These are phyloP conservation scores for Scomber colias DNA, from an alignment of 2,113 vertebrate species.

Conservation along the genomic window DNA sequence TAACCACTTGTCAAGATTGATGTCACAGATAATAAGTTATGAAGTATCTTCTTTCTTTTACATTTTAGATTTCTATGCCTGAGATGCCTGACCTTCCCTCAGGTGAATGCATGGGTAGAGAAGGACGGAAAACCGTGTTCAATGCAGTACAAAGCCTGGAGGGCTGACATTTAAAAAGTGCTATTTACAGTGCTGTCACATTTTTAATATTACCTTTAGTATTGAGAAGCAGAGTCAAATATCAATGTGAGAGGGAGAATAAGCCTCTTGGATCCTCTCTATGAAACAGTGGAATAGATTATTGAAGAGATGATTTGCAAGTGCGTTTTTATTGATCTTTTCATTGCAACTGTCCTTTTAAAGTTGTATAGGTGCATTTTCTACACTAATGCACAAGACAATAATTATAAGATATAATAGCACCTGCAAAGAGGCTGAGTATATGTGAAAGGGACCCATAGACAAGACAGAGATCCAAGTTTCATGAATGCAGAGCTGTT, in stretches of 20 bases:
- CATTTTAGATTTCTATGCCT: slow-evolving; percentile 57
- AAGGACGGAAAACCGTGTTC: slow-evolving; percentile 30
- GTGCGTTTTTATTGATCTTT: background rate
- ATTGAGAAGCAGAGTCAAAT: slow-evolving; percentile 33
- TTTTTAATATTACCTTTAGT: slow-evolving; percentile 44
- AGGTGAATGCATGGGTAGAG: slow-evolving; percentile 62
- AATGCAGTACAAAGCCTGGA: slow-evolving; percentile 35
- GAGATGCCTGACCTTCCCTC: slow-evolving; percentile 41
- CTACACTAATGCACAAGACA: background rate
- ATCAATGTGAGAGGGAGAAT: slow-evolving; percentile 1
- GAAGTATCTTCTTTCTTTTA: slow-evolving; percentile 18
- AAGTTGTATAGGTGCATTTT: background rate
- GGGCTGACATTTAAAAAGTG: slow-evolving; percentile 62
- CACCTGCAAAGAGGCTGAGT: background rate
- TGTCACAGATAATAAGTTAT: slow-evolving; percentile 24
- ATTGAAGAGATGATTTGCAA: background rate
- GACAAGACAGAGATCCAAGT: no score
- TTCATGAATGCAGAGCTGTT: no score
- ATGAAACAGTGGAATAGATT: background rate
- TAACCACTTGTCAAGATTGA: slow-evolving; percentile 29
- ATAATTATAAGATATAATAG: background rate
- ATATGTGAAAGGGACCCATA: no score
- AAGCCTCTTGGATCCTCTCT: background rate
- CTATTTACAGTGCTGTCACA: slow-evolving; percentile 46
- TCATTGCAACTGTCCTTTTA: background rate